Evolutionary conservation across 2,888 invertebrate genomes (phyloP), one percentile per base, ranked within the genome.

Genomic region (Leucophora obtusa): DNA sequence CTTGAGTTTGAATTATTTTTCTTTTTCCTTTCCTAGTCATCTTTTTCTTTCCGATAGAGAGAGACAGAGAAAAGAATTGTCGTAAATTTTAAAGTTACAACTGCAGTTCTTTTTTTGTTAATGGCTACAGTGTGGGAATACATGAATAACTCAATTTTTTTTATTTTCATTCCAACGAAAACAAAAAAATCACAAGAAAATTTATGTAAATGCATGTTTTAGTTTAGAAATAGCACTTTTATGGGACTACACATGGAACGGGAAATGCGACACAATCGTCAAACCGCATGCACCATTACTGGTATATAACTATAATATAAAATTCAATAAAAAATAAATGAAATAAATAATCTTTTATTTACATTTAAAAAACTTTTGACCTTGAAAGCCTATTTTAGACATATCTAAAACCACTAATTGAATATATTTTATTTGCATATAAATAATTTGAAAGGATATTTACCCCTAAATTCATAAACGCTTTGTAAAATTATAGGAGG

Each of bases 171-270:
- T n/a, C 18, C 6, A 4, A 43, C 2, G 14, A 14, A 43, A 43
- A 14, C 4, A 47, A n/a, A 47, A 47, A 14, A 47, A 14, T 38
- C 38, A 38, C 38, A 11, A 50, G 54, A 47, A 62, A 62, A 75
- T 75, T 75, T 69, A 68, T 75, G 75, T 56, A 75, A 75, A 75
- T 69, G 43, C 47, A 69, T 56, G 54, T 68, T 56, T 75, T 75
- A 75, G 60, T 74, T 51, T 9, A 14, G 66, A 59, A 43, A 54
- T 51, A 68, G 18, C 8, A 66, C 17, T 63, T 58, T 58, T 51
- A 14, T 35, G 17, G 33, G 33, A 9, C 5, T 11, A 3, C 14
- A 38, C 11, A 14, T 38, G 10, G 38, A 11, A 38, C 11, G 38
- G 2, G 10, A 35, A 35, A 35, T 35, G 4, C 21, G 2, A 21